These are phyloP conservation scores for Anhinga anhinga DNA, from an alignment of 2,113 vertebrate species.

Conservation along the genomic window DNA sequence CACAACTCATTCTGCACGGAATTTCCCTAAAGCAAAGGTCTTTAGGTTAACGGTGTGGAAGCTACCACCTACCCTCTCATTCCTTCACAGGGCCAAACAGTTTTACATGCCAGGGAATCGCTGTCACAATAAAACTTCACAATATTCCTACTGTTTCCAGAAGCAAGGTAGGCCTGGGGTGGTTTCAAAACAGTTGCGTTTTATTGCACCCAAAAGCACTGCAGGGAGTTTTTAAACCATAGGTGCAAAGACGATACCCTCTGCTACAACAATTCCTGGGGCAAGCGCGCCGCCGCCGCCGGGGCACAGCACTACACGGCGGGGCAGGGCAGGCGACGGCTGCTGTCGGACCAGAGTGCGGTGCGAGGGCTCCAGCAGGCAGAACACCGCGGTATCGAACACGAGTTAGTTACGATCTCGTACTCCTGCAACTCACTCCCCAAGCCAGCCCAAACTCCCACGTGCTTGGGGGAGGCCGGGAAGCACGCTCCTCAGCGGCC, in stretches of 20 bases:
- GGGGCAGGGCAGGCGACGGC: neutral
- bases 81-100: too few species aligned
- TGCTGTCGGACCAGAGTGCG: fast-evolving
- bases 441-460: neutral
- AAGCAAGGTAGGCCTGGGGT: neutral
- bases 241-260: fast-evolving
- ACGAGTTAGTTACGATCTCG: fast-evolving
- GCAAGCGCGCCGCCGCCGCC: fast-evolving
- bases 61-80: neutral
- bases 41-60: neutral
- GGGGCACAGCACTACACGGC: too few species aligned
- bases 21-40: neutral
- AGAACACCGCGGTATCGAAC: fast-evolving
- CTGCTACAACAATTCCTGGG: neutral
- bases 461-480: fast-evolving
- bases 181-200: neutral
- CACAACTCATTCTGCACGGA: neutral
- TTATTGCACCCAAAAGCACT: neutral
- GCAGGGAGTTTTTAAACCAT: fast-evolving
- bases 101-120: fast-evolving
- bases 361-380: fast-evolving
- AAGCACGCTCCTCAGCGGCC: neutral
- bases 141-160: neutral
- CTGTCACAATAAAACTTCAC: neutral
- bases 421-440: neutral